Percentiles rank a stretch among this genome's conserved stretches.
Evolutionary conservation across 2,888 invertebrate species (phyloP).

Genomic region (Drosophila tanythrix): DNA sequence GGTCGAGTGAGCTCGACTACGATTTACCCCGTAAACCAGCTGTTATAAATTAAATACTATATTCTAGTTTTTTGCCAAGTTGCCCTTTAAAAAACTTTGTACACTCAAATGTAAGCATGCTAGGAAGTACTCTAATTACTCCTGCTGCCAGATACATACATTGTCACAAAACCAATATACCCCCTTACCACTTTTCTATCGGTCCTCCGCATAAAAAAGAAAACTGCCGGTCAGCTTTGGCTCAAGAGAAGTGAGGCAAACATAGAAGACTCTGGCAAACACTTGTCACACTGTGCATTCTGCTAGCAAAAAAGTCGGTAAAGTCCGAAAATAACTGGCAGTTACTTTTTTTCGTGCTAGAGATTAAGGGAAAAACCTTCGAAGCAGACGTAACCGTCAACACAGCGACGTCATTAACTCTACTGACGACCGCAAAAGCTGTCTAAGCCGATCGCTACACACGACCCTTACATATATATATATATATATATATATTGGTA

Average conservation of each 20-base stretch:
- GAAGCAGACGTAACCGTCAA: conserved; percentile 71
- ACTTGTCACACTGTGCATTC: conserved; percentile 13
- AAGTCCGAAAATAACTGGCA: conserved; percentile 37
- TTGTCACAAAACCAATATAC: not conserved
- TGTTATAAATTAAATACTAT: not conserved
- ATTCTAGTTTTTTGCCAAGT: not conserved
- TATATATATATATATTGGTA: conserved; percentile 37
- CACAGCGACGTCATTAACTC: conserved; percentile 56
- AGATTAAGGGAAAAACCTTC: conserved; percentile 51
- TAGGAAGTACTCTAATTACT: not conserved
- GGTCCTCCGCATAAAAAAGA: not conserved
- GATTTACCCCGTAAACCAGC: not conserved
- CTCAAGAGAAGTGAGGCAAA: not conserved
- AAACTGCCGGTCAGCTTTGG: not conserved
- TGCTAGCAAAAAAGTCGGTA: conserved; percentile 12
- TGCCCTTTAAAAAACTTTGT: not conserved
- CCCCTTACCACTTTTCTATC: not conserved
- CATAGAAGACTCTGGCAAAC: conserved; percentile 1
- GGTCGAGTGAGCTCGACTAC: not conserved
- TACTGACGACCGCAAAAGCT: conserved; percentile 69
- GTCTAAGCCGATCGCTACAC: conserved; percentile 55
- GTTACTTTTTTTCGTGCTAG: not conserved
- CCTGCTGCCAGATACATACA: not conserved
- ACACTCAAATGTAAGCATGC: not conserved
- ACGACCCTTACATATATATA: not conserved